These are phyloP conservation scores for Ammodramus savannarum DNA, from an alignment of 2,113 vertebrate species.

Conservation along the genomic window DNA sequence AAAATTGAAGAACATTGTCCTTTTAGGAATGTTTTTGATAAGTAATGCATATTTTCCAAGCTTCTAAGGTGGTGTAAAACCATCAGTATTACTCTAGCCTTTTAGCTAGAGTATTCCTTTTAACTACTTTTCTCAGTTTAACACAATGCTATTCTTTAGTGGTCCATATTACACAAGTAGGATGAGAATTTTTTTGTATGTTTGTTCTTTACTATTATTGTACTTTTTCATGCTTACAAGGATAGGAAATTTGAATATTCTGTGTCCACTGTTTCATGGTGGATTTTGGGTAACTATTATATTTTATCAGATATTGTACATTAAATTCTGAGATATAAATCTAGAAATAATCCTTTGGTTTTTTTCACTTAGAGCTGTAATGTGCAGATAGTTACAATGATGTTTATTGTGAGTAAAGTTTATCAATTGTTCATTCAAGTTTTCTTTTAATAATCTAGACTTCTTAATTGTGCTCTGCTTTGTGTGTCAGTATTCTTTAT, in stretches of 20 bases:
- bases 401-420: neutral
- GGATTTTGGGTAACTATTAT: neutral
- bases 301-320: neutral
- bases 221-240: neutral
- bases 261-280: neutral
- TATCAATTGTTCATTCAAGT: neutral
- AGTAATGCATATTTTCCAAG: neutral
- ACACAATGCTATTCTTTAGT: neutral
- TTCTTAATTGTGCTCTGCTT: neutral
- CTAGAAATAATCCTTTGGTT: neutral
- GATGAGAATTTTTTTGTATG: neutral
- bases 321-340: neutral
- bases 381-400: neutral
- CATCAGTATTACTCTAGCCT: neutral
- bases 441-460: neutral
- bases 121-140: neutral
- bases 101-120: neutral
- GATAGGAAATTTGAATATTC: neutral
- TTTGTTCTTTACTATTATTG: neutral
- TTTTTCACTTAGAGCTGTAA: neutral
- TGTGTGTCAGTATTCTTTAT: neutral
- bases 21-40: neutral
- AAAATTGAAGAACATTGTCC: neutral
- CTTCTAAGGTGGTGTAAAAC: neutral
- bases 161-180: rapidly evolving